Evolutionary conservation across 2,888 invertebrate genomes (phyloP).

Genomic region (Philopedon plagiatum): DNA sequence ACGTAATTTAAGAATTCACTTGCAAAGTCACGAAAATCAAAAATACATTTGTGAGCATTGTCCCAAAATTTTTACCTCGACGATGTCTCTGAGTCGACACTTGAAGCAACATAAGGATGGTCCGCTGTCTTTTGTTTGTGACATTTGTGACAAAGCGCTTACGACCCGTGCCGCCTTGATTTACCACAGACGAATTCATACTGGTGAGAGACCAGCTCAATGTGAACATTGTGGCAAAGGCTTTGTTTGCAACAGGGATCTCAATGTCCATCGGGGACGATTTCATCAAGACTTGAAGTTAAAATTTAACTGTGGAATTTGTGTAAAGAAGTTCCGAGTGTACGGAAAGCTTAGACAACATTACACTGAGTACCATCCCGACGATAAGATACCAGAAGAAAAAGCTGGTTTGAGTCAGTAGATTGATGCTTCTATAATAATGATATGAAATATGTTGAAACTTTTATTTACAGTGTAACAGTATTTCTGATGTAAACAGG

Average conservation of each 20-base stretch:
- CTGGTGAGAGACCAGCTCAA: constrained; percentile 57
- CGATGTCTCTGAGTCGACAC: constrained; percentile 54
- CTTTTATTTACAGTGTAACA: no score
- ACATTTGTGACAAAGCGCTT: constrained; percentile 18
- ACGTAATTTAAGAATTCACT: neutral
- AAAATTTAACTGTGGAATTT: neutral
- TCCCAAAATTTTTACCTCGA: constrained; percentile 54
- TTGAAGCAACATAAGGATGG: neutral
- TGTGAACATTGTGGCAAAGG: constrained; percentile 66
- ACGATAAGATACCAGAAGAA: neutral
- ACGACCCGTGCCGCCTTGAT: neutral
- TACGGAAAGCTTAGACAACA: neutral
- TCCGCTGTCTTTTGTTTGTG: neutral
- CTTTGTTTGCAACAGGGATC: constrained; percentile 56
- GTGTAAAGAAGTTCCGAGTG: neutral
- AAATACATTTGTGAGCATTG: constrained; percentile 43
- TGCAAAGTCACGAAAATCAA: constrained; percentile 68
- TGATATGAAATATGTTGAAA: no score
- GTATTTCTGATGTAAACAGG: no score
- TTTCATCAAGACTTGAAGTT: neutral
- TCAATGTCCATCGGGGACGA: neutral
- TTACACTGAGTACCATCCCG: neutral
- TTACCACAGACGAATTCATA: constrained; percentile 54
- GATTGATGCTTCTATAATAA: no score
- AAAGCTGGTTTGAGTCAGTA: neutral